Evolutionary conservation across 2,113 vertebrate species (phyloP), one percentile per base, ranked within the genome.

Genomic region (Regulus satrapa): DNA sequence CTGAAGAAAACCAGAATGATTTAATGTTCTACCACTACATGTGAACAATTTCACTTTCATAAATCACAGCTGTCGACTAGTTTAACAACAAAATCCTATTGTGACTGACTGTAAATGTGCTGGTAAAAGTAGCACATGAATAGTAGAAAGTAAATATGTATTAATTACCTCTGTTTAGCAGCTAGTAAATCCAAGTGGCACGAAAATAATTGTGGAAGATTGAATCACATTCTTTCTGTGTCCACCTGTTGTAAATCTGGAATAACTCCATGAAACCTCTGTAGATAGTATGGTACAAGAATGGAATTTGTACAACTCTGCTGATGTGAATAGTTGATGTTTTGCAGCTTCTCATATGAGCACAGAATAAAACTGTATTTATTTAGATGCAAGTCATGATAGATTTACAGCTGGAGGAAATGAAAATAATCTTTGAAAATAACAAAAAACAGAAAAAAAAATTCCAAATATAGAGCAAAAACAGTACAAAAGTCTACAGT

Each of bases 351-450:
- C 68, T 85, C 73, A 90, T 18, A 18, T 64, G 43, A 96, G 56
- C n/a, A 59, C 38, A 94, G 85, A 92, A 81, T 49, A 96, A 81
- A 62, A 52, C 80, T 77, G n/a, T 81, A 74, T 83, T 91, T 21
- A 77, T 91, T 96, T 88, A 92, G 94, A 66, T 75, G 15, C 43
- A 92, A 83, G n/a, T 61, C 73, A 49, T 48, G 51, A 94, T 63
- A 96, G 49, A 94, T 96, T 95, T 95, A 86, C 52, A 92, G 76
- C 48, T 74, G 55, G 26, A 93, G 16, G 51, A 97, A 76, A 95
- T 78, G 12, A 87, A 71, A 95, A 95, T 88, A 96, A 97, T 46
- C 51, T 93, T 94, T 76, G 34, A 94, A 51, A 92, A 83, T 77
- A 96, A 92, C 10, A 18, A 8, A 80, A 49, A 86, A 54, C 38